Evolutionary conservation across 1,140 invertebrate species (phyloP), one percentile per base, ranked within the genome.

Genomic region (Lycorma delicatula): DNA sequence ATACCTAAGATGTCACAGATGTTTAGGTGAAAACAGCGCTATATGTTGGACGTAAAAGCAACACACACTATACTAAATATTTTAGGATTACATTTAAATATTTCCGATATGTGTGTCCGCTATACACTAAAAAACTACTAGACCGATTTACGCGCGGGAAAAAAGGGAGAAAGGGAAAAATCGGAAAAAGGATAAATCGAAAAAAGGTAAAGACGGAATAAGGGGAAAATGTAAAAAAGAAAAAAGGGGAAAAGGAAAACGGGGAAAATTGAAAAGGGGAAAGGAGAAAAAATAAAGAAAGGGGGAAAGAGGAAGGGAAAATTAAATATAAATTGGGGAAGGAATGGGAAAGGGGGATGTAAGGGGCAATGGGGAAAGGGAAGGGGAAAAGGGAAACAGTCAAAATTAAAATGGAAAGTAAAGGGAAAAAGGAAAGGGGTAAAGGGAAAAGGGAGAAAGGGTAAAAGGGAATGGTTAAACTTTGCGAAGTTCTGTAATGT

Each of bases 301-400:
- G 27, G 31, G 18, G n/a, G 18, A 54, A 49, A 13, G 6, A 31
- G 34, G 29, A 54, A 3, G 18, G n/a, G 52, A 54, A 54, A 3
- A 44, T 36, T 1, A 44, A 49, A 3, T 18, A 54, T 1, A 44
- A 49, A 27, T 16, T 5, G 34, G 29, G 29, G 52, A 6, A 20
- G 52, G 12, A 12, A 13, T 18, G 20, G 5, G 12, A 44, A 27
- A 36, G 9, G 52, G 20, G 20, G 34, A 49, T 36, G 27, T 18
- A 26, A 25, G 29, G 18, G 18, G 26, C 4, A 18, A 13, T 18
- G 52, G 29, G 7, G 18, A 18, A n/a, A 26, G 18, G 13, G 52
- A 54, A 49, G 34, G 11, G 18, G 26, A 36, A 53, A 34, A 53
- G 23, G 51, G 22, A 46, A n/a, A n/a, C n/a, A n/a, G n/a, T n/a